These are phyloP conservation scores for Podocnemis expansa DNA, from an alignment of 2,113 vertebrate species.

Conservation along the genomic window DNA sequence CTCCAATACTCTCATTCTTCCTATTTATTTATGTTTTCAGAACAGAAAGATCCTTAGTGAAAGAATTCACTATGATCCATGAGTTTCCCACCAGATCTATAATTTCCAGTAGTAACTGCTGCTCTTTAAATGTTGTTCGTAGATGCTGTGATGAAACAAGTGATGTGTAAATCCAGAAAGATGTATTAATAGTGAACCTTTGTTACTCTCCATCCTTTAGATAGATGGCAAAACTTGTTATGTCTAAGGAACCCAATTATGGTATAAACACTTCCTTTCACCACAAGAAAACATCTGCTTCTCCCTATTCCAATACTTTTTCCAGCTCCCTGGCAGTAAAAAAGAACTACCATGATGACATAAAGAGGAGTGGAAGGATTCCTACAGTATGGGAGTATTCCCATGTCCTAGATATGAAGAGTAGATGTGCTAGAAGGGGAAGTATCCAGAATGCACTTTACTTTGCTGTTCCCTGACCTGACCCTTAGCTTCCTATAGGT, in stretches of 20 bases:
- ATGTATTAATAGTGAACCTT: neutral
- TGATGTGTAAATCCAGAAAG: neutral
- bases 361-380: neutral
- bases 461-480: neutral
- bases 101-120: neutral
- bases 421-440: neutral
- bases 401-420: neutral
- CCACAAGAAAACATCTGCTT: neutral
- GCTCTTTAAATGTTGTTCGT: neutral
- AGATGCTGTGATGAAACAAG: neutral
- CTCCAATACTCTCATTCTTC: neutral
- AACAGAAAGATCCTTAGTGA: neutral
- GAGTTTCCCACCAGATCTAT: neutral
- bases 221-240: neutral
- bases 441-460: neutral
- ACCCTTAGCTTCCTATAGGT: neutral
- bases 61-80: too few species aligned
- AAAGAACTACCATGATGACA: neutral
- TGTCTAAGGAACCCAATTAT: neutral
- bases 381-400: neutral
- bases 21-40: neutral
- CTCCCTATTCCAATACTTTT: neutral
- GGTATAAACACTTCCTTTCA: neutral
- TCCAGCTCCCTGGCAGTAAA: neutral
- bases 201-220: neutral